Evolutionary conservation across 2,113 vertebrate genomes (phyloP).

Genomic region (Pteruthius melanotis): DNA sequence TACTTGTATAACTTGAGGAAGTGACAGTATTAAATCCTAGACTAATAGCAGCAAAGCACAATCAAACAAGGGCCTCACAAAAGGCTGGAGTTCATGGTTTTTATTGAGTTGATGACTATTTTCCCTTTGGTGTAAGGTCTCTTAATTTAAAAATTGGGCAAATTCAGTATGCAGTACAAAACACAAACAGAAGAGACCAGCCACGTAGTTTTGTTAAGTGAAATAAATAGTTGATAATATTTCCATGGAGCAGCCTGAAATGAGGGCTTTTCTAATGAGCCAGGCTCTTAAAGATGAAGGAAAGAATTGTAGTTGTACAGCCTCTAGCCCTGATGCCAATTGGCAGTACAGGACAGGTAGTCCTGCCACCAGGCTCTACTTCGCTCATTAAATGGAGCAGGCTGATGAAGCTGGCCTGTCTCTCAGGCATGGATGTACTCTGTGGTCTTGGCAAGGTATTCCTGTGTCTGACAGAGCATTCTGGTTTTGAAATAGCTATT

Average conservation of each 20-base stretch:
- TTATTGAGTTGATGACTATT: not conserved
- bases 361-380: not conserved
- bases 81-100: not conserved
- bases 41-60: not conserved
- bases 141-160: not conserved
- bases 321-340: not conserved
- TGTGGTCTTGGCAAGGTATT: not conserved
- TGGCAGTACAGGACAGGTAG: not conserved
- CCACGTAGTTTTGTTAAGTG: not conserved
- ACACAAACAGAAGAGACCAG: not conserved
- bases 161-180: not conserved
- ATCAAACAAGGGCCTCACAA: not conserved
- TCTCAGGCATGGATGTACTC: not conserved
- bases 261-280: not conserved
- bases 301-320: not conserved
- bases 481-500: not conserved
- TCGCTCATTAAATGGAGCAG: not conserved
- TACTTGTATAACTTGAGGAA: not conserved
- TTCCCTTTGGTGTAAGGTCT: not conserved
- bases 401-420: not conserved
- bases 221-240: not conserved
- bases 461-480: not conserved
- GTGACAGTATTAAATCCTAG: not conserved
- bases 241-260: not conserved
- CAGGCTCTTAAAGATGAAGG: not conserved